Base-by-base conservation (phyloP, 2,113 vertebrate genomes). In the Oceanites oceanicus region DNA sequence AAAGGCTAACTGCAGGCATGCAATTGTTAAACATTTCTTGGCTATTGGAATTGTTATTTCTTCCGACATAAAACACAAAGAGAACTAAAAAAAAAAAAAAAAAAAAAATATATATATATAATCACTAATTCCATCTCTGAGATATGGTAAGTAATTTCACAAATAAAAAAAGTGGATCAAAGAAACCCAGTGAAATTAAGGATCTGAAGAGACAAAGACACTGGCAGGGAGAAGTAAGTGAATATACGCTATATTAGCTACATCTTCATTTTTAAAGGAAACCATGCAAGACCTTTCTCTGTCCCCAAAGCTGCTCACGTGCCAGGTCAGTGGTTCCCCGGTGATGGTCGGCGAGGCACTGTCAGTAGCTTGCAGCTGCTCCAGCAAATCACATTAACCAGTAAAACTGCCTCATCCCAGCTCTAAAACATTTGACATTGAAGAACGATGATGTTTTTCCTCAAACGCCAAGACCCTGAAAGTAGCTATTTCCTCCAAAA, bases 301-400 rank as follows among this genome's bases (percentile, higher is more conserved):
- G 56, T 16, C 11, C 44, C 70, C 81, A 77, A 8, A 65, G 49
- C 17, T 34, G 3, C 55, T 40, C 47, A 2, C 0, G 10, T 14
- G n/a, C 59, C 15, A 21, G n/a, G 62, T n/a, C 47, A 73, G n/a
- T 9, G 27, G 49, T 26, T 59, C 45, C 36, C 58, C 15, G 65
- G 2, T 0, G 0, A 58, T 0, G 19, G 42, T 0, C 2, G 0
- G 27, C 1, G 1, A 83, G 58, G 45, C 52, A 42, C 29, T 65
- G 50, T 4, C 50, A 49, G 50, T 0, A 27, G 56, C 75, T 9
- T 26, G 40, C 63, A 66, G 72, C 36, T 49, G 62, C 66, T 65
- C 44, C 36, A 38, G 55, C 68, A 87, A 40, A 66, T 15, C 55
- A 32, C 44, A 9, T 21, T 7, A 70, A 17, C 56, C n/a, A 38